These are phyloP conservation scores for Oreochromis tanganicae DNA, from an alignment of 2,113 vertebrate species.

Conservation along the genomic window DNA sequence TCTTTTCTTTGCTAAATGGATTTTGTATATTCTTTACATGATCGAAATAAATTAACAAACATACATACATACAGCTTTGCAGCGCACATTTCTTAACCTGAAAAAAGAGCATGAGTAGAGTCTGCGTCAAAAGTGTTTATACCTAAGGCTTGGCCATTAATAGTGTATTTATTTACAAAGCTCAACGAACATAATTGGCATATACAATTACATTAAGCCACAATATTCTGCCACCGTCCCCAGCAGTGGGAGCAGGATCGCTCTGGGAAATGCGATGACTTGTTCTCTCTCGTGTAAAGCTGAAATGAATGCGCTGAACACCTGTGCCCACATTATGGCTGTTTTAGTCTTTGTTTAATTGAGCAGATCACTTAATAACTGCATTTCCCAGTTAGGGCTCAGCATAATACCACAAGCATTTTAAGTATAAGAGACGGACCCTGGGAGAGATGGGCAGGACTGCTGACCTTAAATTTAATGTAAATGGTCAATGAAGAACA, in stretches of 20 bases:
- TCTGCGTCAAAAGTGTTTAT: constrained; percentile 1
- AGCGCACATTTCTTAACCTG: neutral
- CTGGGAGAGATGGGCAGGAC: neutral
- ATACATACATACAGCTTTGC: neutral
- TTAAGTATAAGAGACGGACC: neutral
- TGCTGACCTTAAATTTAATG: neutral
- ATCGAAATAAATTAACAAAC: neutral
- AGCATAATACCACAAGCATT: neutral
- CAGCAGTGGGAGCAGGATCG: constrained; percentile 4
- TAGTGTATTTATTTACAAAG: constrained; percentile 10
- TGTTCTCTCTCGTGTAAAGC: constrained; percentile 20
- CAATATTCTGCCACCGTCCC: neutral
- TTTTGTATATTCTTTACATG: neutral
- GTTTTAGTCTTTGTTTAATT: constrained; percentile 32
- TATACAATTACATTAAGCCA: constrained; percentile 18
- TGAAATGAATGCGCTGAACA: constrained; percentile 23
- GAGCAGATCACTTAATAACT: constrained; percentile 26
- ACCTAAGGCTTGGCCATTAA: neutral
- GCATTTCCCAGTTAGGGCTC: neutral
- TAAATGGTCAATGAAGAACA: neutral
- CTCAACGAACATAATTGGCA: constrained; percentile 40
- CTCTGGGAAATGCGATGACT: constrained; percentile 7
- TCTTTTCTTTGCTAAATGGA: neutral
- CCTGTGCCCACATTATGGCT: constrained; percentile 27
- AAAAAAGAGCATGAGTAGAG: neutral